A percentile compares a stretch with the other conserved stretches of the same genome.
phyloP scores from a whole-genome alignment of 2,797 vertebrate genomes.

The Dryobates pubescens region DNA sequence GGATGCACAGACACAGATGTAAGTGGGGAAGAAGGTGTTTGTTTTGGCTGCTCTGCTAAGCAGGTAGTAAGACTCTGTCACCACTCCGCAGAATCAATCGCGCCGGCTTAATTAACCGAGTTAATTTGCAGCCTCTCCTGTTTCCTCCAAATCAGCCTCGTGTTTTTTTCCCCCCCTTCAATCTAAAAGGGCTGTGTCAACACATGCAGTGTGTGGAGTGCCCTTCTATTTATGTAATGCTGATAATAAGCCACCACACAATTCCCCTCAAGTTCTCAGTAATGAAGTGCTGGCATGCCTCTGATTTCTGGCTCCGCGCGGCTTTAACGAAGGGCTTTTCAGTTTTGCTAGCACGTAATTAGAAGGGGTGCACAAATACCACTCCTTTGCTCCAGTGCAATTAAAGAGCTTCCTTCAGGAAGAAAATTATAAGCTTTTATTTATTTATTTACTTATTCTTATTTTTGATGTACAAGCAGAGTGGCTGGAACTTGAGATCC shows the following conservation, averaged over 20 bases:
- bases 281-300: constrained; percentile 65
- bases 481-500: constrained; percentile 48
- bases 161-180: not conserved
- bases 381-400: constrained; percentile 69
- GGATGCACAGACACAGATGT: not conserved
- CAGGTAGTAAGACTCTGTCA: constrained; percentile 29
- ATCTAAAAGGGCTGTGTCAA: constrained; percentile 4
- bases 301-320: constrained; percentile 60
- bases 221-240: constrained; percentile 48
- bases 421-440: constrained; percentile 61
- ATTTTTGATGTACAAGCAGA: not conserved
- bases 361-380: constrained; percentile 68
- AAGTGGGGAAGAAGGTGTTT: not conserved
- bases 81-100: constrained; percentile 7
- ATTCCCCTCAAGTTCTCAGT: constrained; percentile 59
- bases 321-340: constrained; percentile 68
- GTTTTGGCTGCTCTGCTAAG: not conserved
- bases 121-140: constrained; percentile 14
- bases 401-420: constrained; percentile 71
- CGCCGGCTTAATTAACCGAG: constrained; percentile 18
- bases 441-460: not conserved
- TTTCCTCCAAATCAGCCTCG: constrained; percentile 44
- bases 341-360: constrained; percentile 70
- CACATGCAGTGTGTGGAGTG: constrained; percentile 25
- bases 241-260: constrained; percentile 57